Evolutionary conservation across 2,797 vertebrate species (phyloP).

Genomic region (Apodemus agrarius): DNA sequence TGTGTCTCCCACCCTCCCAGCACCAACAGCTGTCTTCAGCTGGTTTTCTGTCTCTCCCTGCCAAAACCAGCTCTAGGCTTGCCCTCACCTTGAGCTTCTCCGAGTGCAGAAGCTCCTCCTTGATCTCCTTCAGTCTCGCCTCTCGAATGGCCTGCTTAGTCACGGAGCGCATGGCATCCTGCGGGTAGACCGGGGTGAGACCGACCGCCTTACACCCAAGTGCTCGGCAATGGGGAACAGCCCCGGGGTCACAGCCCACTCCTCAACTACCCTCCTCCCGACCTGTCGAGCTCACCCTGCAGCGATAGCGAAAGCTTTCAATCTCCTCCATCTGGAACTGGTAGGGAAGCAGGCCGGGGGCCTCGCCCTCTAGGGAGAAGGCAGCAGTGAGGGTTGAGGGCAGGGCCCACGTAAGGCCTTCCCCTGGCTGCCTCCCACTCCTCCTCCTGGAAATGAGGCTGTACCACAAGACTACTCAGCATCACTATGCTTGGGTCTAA

Average conservation of each 20-base stretch:
- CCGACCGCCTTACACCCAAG: fast-evolving
- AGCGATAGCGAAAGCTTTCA: slow-evolving; percentile 95
- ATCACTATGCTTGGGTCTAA: background rate
- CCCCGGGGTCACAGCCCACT: background rate
- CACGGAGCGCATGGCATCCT: slow-evolving; percentile 97
- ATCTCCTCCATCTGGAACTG: slow-evolving; percentile 95
- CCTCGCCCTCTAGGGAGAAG: slow-evolving; percentile 83
- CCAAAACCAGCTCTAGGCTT: background rate
- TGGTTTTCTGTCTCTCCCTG: background rate
- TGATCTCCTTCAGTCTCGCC: slow-evolving; percentile 96
- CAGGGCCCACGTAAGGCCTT: background rate
- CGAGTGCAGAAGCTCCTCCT: slow-evolving; percentile 95
- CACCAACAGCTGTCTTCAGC: background rate
- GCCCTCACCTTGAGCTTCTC: slow-evolving; percentile 94
- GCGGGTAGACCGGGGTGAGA: background rate
- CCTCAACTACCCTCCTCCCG: fast-evolving
- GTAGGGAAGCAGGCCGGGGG: slow-evolving; percentile 90
- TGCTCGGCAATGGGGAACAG: too few species aligned
- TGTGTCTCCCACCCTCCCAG: background rate
- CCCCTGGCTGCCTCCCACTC: background rate
- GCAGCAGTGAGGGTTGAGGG: background rate
- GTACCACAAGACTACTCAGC: fast-evolving
- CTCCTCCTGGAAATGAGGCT: background rate
- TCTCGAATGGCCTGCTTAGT: slow-evolving; percentile 96
- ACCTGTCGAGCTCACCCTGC: slow-evolving; percentile 88